A percentile compares a stretch with the other conserved stretches of the same genome.
phyloP scores from a whole-genome alignment of 2,113 vertebrate genomes.

The Connochaetes taurinus region DNA sequence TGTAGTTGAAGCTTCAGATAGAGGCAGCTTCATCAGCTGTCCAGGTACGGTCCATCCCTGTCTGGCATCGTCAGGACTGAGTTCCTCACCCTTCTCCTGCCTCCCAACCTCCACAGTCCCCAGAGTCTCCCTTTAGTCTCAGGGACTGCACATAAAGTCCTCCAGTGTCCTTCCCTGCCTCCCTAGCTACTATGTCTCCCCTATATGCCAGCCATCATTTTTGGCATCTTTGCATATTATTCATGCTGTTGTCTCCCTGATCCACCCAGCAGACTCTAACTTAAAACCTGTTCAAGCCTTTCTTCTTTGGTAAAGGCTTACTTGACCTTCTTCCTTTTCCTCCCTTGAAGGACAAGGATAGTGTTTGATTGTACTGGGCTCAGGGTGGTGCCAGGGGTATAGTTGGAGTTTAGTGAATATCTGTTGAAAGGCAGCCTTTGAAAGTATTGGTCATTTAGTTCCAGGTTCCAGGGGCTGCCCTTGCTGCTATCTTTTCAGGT shows the following conservation, averaged over 20 bases:
- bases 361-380: neutral
- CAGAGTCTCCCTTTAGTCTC: neutral
- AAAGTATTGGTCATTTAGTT: neutral
- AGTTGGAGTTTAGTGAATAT: neutral
- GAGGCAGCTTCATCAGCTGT: neutral
- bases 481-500: neutral
- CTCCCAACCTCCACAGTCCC: neutral
- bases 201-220: neutral
- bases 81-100: neutral
- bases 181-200: neutral
- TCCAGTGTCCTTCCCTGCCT: neutral
- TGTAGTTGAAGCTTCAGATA: neutral
- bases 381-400: neutral
- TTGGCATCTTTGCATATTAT: neutral
- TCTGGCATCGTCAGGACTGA: neutral
- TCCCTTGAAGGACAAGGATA: neutral
- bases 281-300: neutral
- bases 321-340: neutral
- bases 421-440: neutral
- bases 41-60: neutral
- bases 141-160: neutral
- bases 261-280: neutral
- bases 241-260: neutral
- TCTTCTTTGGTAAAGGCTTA: neutral
- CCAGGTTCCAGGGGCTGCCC: neutral